phyloP scores from a whole-genome alignment of 2,113 vertebrate species.

The Pterocles gutturalis region DNA sequence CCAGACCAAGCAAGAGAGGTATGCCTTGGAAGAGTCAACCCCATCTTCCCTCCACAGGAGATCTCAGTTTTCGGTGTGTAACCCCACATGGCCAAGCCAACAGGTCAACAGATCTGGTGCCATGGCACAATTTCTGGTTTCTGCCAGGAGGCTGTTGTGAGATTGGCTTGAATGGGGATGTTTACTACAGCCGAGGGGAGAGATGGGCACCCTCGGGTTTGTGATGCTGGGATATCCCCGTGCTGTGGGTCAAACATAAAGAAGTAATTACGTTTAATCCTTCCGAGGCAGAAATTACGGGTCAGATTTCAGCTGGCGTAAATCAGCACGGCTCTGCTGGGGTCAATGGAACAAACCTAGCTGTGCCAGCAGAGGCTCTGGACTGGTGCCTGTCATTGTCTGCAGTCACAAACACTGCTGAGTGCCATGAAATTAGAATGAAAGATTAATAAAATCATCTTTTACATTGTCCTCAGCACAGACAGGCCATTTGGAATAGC shows the following conservation, averaged over 20 bases:
- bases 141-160: background rate
- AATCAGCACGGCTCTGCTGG: slow-evolving; percentile 27
- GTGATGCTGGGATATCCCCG: background rate
- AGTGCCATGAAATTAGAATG: slow-evolving; percentile 35
- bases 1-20: background rate
- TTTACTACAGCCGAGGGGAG: background rate
- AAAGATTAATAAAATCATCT: slow-evolving; percentile 41
- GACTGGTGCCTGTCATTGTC: slow-evolving; percentile 56
- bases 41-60: background rate
- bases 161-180: background rate
- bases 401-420: background rate
- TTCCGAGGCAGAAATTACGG: background rate
- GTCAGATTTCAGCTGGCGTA: background rate
- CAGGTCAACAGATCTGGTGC: background rate
- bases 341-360: slow-evolving; percentile 32
- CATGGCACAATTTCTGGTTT: background rate
- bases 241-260: background rate
- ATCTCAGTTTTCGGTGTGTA: background rate
- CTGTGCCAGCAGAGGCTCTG: slow-evolving; percentile 28
- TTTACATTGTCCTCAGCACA: slow-evolving; percentile 49
- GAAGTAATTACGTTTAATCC: background rate
- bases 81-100: background rate
- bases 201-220: background rate
- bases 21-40: background rate
- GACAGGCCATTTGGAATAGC: background rate